phyloP scores from a whole-genome alignment of 2,888 invertebrate genomes.

The Melinopterus prodromus region DNA sequence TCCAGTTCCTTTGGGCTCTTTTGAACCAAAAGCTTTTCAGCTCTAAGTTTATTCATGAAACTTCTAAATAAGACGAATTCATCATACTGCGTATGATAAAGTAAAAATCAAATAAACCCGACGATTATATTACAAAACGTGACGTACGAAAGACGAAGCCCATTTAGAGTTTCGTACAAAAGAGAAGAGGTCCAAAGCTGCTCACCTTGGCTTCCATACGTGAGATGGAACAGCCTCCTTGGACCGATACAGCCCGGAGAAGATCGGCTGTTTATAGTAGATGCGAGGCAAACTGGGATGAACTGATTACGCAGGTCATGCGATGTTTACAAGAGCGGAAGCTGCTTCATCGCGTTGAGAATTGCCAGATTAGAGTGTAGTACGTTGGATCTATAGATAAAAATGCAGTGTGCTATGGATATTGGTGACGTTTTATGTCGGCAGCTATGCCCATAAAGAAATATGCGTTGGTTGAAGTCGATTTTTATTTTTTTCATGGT shows the following conservation, averaged over 20 bases:
- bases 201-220: not conserved
- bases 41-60: too few relatives aligned
- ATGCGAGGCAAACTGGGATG: not conserved
- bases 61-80: too few relatives aligned
- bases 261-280: not conserved
- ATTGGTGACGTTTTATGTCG: too few relatives aligned
- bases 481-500: not conserved
- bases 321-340: not conserved
- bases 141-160: not conserved
- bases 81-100: too few relatives aligned
- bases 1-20: too few relatives aligned
- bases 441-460: not conserved
- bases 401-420: not conserved
- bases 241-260: not conserved
- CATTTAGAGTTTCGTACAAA: not conserved
- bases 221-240: not conserved
- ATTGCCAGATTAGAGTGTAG: not conserved
- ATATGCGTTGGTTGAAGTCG: not conserved
- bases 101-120: not conserved
- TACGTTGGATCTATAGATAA: not conserved
- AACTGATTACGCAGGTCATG: constrained; percentile 4
- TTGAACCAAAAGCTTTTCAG: too few relatives aligned
- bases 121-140: not conserved
- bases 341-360: not conserved
- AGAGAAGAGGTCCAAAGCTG: not conserved